phyloP scores from a whole-genome alignment of 2,113 vertebrate genomes.

The Neogale vison region DNA sequence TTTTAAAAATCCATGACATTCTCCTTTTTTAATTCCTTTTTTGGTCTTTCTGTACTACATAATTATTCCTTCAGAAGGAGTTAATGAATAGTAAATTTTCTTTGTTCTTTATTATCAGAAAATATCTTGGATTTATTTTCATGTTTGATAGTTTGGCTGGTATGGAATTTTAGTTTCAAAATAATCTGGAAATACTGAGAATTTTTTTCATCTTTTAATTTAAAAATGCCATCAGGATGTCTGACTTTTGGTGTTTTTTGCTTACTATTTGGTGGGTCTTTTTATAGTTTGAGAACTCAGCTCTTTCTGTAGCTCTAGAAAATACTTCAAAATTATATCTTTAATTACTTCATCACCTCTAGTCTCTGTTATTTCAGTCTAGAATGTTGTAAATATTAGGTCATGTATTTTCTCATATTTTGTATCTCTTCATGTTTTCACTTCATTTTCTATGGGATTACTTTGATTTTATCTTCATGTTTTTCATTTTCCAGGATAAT shows the following conservation, averaged over 20 bases:
- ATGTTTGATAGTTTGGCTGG: constrained; percentile 54
- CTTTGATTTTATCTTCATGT: constrained; percentile 42
- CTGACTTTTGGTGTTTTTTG: constrained; percentile 59
- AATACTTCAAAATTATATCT: constrained; percentile 56
- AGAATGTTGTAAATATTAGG: constrained; percentile 21
- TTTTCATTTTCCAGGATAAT: constrained; percentile 58
- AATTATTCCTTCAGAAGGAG: constrained; percentile 58
- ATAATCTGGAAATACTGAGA: constrained; percentile 56
- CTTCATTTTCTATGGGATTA: constrained; percentile 8
- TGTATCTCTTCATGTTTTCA: constrained; percentile 30
- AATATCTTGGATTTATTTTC: constrained; percentile 62
- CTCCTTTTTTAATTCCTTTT: constrained; percentile 46
- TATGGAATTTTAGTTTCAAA: constrained; percentile 56
- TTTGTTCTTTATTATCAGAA: constrained; percentile 65
- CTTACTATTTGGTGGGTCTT: constrained; percentile 55
- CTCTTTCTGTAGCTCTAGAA: constrained; percentile 56
- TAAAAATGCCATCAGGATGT: constrained; percentile 70
- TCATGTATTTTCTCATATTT: constrained; percentile 45
- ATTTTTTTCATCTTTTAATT: constrained; percentile 71
- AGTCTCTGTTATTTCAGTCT: constrained; percentile 43
- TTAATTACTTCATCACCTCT: constrained; percentile 44
- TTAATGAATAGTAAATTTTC: constrained; percentile 67
- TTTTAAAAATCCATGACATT: constrained; percentile 27
- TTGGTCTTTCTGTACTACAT: constrained; percentile 43
- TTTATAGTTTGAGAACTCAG: constrained; percentile 62